A percentile compares a stretch with the other conserved stretches of the same genome.
Conservation (phyloP, 2,113 vertebrate genomes). For the Pygoscelis antarcticus region DNA sequence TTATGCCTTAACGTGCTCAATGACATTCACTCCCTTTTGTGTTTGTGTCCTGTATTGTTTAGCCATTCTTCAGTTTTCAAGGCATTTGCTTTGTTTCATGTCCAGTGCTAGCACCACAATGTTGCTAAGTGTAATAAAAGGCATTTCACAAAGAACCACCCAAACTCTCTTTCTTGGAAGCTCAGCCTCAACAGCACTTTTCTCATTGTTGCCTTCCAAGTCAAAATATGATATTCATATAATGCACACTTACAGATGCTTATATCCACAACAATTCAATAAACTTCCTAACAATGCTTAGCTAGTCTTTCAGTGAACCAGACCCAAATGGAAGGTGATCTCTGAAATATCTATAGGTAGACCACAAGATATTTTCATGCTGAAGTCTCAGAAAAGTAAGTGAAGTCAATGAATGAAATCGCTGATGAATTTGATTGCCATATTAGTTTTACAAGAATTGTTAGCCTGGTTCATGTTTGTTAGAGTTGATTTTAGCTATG, state of each 20-base stretch:
- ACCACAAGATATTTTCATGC: not conserved
- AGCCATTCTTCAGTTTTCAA: not conserved
- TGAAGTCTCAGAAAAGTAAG: not conserved
- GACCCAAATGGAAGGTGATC: not conserved
- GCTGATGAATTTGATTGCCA: not conserved
- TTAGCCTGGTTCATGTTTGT: not conserved
- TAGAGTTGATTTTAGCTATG: not conserved
- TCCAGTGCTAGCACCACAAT: not conserved
- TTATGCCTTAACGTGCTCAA: not conserved
- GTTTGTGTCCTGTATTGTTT: not conserved
- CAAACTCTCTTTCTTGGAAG: not conserved
- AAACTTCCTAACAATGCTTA: not conserved
- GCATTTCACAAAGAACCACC: not conserved
- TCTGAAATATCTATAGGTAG: not conserved
- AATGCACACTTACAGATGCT: not conserved
- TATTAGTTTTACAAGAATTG: not conserved
- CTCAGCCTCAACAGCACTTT: not conserved
- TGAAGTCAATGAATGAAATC: not conserved
- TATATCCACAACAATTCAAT: not conserved
- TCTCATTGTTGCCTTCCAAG: not conserved
- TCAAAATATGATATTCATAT: not conserved
- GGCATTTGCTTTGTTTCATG: not conserved
- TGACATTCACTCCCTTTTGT: not conserved
- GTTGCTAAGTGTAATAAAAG: not conserved
- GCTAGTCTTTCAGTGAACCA: not conserved